phyloP scores from a whole-genome alignment of 1,140 invertebrate species.

The Cryptotermes secundus region DNA sequence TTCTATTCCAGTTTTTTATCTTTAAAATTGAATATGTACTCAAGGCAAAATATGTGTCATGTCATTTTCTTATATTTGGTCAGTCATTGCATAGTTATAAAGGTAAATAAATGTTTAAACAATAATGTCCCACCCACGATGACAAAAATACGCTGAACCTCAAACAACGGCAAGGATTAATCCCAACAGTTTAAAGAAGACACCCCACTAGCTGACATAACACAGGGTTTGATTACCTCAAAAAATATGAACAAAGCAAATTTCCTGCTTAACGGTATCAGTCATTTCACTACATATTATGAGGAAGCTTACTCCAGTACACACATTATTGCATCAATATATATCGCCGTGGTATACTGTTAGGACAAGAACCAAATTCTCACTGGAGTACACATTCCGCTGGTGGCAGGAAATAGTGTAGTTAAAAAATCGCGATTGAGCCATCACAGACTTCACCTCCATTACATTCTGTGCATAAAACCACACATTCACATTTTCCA shows the following conservation, averaged over 20 bases:
- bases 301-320: background rate
- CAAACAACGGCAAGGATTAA: too few species aligned
- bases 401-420: too few species aligned
- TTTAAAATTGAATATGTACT: background rate
- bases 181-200: too few species aligned
- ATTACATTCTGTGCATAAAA: background rate
- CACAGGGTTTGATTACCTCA: too few species aligned
- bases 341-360: background rate
- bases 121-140: background rate
- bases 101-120: background rate
- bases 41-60: background rate
- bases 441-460: background rate
- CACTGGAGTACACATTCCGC: too few species aligned
- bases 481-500: background rate
- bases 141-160: background rate
- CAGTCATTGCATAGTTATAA: background rate
- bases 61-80: background rate
- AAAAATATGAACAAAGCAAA: background rate
- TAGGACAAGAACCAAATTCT: too few species aligned
- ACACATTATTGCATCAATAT: background rate
- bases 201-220: too few species aligned
- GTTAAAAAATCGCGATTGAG: background rate
- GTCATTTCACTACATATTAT: background rate
- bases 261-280: background rate
- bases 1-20: background rate